Evolutionary conservation across 35 echinoderm and acorn worm species (phyloP), one percentile per base, ranked within the genome.

Genomic region (Ophiothrix spiculata): DNA sequence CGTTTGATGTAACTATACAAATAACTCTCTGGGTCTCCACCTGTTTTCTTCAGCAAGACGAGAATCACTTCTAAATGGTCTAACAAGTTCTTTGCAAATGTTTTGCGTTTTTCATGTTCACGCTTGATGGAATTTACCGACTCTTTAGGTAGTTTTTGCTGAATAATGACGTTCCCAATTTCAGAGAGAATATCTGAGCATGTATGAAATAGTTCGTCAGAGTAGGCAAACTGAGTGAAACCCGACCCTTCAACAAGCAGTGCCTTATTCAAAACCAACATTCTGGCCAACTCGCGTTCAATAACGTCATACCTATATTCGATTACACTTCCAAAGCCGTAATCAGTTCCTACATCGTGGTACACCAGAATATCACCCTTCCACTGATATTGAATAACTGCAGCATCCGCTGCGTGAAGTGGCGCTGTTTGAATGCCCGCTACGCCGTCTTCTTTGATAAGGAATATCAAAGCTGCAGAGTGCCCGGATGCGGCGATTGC

Each of bases 271-370:
- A 86, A 12, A 8, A 86, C 84, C 31, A 74, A 36, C 16, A 33
- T 86, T 29, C 64, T 15, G 4, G 84, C 84, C 16, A 86, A 31
- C 8, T 86, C 69, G 36, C 64, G 76, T 75, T 86, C 84, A 86
- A 86, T 86, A 1, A 75, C 33, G 69, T 21, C 77, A 19, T 75
- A 75, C 15, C 77, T 39, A 40, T 86, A 86, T n/a, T 31, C 39
- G 64, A 86, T 77, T 21, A 75, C 84, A 32, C 31, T 77, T 75
- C 84, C 84, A 77, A 77, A 39, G 17, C 84, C 84, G 23, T 86
- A 86, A 23, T 86, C 84, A 39, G 84, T 86, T 16, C 73, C 73
- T 64, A 86, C 32, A 32, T 86, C 84, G 31, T 86, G 84, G 31
- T 40, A 76, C 15, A 64, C 64, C 1, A 86, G 84, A 40, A 64